These are phyloP conservation scores for Lysandra bellargus DNA, from an alignment of 2,888 invertebrate genomes.

Conservation along the genomic window DNA sequence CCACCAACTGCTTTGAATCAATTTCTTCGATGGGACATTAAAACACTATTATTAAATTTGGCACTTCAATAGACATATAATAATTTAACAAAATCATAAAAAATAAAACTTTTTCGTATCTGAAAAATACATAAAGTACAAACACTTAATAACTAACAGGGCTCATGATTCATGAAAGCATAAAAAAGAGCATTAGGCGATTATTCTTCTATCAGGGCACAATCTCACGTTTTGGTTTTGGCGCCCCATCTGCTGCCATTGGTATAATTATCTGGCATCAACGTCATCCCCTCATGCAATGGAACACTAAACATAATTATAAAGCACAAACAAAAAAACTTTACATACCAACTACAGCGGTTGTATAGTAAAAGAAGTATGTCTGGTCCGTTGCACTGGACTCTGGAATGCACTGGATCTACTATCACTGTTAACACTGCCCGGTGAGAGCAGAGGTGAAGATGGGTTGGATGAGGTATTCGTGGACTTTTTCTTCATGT, in stretches of 20 bases:
- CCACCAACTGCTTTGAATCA: too few relatives aligned
- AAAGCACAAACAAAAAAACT: slow-evolving; percentile 13
- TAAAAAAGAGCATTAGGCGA: too few relatives aligned
- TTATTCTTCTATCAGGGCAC: neutral
- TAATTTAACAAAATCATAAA: neutral
- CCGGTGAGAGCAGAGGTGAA: slow-evolving; percentile 67
- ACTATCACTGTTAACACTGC: slow-evolving; percentile 59
- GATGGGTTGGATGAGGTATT: slow-evolving; percentile 62
- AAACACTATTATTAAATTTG: too few relatives aligned
- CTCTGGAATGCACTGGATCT: slow-evolving; percentile 50
- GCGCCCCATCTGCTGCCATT: neutral
- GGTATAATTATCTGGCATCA: neutral
- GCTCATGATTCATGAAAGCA: neutral
- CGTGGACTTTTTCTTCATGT: slow-evolving; percentile 65
- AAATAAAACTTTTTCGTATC: neutral
- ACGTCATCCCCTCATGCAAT: too few relatives aligned
- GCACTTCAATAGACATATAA: too few relatives aligned
- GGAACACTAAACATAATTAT: too few relatives aligned
- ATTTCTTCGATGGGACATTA: too few relatives aligned
- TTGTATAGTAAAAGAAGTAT: slow-evolving; percentile 67
- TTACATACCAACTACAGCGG: slow-evolving; percentile 49
- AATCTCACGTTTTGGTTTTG: neutral
- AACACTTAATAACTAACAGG: neutral
- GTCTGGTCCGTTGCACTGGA: slow-evolving; percentile 57
- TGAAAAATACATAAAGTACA: neutral